phyloP scores from a whole-genome alignment of 2,888 invertebrate species.

The Drosophila niveifrons region DNA sequence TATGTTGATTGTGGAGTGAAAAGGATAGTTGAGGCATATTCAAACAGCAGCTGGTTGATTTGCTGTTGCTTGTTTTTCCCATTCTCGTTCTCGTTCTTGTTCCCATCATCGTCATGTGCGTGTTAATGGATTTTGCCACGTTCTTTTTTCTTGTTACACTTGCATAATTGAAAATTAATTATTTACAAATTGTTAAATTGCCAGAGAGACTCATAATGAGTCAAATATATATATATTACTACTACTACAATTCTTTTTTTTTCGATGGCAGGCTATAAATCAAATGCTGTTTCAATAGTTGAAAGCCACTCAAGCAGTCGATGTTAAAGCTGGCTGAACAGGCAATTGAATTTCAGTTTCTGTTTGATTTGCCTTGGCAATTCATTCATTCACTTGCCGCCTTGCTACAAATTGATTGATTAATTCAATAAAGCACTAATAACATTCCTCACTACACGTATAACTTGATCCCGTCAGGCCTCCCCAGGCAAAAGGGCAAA shows the following conservation, averaged over 20 bases:
- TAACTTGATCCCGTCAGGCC: slow-evolving; percentile 24
- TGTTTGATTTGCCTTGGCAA: slow-evolving; percentile 42
- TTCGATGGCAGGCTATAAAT: slow-evolving; percentile 46
- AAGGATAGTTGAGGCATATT: slow-evolving; percentile 23
- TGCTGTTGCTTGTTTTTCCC: neutral
- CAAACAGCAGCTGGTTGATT: slow-evolving; percentile 41
- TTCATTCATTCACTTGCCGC: slow-evolving; percentile 44
- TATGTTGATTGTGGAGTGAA: neutral
- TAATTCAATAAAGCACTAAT: slow-evolving; percentile 72
- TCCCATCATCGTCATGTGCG: slow-evolving; percentile 35
- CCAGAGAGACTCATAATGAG: slow-evolving; percentile 49
- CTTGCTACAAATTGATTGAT: slow-evolving; percentile 68
- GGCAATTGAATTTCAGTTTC: slow-evolving; percentile 40
- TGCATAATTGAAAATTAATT: slow-evolving; percentile 80
- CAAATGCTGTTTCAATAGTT: slow-evolving; percentile 36
- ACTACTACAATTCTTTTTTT: neutral
- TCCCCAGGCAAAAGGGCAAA: slow-evolving; percentile 18
- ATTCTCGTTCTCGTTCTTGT: neutral
- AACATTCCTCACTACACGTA: slow-evolving; percentile 21
- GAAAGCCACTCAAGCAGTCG: slow-evolving; percentile 15
- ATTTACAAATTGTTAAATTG: slow-evolving; percentile 78
- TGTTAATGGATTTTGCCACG: slow-evolving; percentile 70
- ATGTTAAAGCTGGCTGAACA: neutral
- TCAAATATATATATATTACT: too few species aligned
- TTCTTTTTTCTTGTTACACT: slow-evolving; percentile 41